These are phyloP conservation scores for Nephrotoma flavescens DNA, from an alignment of 2,888 invertebrate species.

Conservation along the genomic window DNA sequence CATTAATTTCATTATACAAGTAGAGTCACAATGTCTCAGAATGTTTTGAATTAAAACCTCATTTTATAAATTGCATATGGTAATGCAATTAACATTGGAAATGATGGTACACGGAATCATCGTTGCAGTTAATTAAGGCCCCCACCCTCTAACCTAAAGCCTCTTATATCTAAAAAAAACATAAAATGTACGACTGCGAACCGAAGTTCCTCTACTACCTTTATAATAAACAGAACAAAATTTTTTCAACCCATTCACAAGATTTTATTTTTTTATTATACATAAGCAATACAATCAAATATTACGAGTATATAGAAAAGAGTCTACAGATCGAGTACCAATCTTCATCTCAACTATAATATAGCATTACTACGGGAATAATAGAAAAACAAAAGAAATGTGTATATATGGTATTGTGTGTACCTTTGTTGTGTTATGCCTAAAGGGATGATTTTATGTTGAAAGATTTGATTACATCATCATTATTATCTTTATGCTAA, in stretches of 20 bases:
- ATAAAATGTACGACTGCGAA: no score
- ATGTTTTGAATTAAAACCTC: no score
- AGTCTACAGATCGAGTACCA: background rate
- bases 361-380: background rate
- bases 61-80: no score
- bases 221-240: background rate
- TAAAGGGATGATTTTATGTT: background rate
- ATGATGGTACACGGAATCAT: no score
- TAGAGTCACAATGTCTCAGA: no score
- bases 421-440: background rate
- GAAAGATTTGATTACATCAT: slow-evolving; percentile 3
- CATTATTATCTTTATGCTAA: slow-evolving; percentile 1
- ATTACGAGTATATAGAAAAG: background rate
- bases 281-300: background rate
- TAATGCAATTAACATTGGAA: no score
- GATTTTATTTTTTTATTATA: background rate
- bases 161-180: no score
- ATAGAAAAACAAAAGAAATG: background rate
- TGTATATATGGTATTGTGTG: background rate
- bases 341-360: background rate
- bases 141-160: no score
- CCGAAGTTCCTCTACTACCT: no score
- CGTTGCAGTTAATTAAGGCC: no score
- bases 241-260: background rate
- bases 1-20: no score